phyloP scores from a whole-genome alignment of 2,797 vertebrate species.

The Anniella stebbinsi region DNA sequence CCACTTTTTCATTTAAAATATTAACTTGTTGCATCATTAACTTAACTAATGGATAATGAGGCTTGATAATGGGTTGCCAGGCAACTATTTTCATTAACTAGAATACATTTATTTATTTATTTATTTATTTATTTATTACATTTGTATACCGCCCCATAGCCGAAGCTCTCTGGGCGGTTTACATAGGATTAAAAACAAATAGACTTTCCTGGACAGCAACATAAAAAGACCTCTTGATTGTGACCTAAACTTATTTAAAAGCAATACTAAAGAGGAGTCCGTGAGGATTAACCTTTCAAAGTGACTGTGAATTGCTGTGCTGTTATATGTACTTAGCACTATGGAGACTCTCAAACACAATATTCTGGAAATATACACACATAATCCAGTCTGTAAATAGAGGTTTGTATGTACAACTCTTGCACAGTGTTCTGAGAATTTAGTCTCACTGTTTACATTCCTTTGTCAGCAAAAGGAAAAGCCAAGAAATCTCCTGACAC shows the following conservation, averaged over 20 bases:
- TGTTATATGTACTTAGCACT: neutral
- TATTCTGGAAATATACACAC: neutral
- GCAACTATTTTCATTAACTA: conserved; percentile 9
- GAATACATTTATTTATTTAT: too few relatives aligned
- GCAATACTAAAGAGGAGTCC: conserved; percentile 19
- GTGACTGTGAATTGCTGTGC: neutral
- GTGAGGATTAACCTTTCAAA: conserved; percentile 23
- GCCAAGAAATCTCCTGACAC: neutral
- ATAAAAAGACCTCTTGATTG: neutral
- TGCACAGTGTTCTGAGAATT: conserved; percentile 29
- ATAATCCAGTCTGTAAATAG: conserved; percentile 20
- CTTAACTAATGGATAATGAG: neutral
- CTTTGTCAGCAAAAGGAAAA: conserved; percentile 23
- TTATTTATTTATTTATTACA: too few relatives aligned
- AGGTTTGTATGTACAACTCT: neutral
- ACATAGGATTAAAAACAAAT: too few relatives aligned
- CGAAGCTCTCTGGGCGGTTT: too few relatives aligned
- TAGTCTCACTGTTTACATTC: conserved; percentile 28
- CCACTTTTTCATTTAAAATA: conserved; percentile 10
- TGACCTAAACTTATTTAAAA: conserved; percentile 32
- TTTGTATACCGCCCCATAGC: too few relatives aligned
- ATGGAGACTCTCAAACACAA: conserved; percentile 14
- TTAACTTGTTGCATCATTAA: conserved; percentile 1
- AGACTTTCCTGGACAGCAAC: neutral
- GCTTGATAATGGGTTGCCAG: conserved; percentile 23